These are phyloP conservation scores for Dicyrtoma fusca DNA, from an alignment of 2,888 invertebrate species.

Conservation along the genomic window DNA sequence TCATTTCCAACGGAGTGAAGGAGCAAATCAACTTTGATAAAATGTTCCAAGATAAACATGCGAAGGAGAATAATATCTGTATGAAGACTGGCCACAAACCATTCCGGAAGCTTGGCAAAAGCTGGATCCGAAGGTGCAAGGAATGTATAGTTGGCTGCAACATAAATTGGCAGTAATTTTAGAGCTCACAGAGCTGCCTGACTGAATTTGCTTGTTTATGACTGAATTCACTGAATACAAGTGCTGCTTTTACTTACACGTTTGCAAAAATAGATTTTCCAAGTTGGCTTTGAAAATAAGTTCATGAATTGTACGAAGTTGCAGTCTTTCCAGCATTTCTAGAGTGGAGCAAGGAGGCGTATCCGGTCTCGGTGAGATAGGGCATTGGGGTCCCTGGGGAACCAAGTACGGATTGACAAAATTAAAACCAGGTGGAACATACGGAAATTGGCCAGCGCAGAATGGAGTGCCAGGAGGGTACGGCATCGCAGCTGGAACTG, in stretches of 20 bases:
- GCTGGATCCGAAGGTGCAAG: constrained; percentile 54
- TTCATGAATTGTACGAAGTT: constrained; percentile 44
- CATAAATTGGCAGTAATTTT: constrained; percentile 5
- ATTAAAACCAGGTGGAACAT: constrained; percentile 50
- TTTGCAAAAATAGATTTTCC: constrained; percentile 43
- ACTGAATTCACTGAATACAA: neutral
- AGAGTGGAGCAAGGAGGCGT: constrained; percentile 45
- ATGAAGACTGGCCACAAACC: constrained; percentile 50
- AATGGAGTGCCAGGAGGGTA: neutral
- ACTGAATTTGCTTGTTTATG: no score
- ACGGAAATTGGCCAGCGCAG: constrained; percentile 26
- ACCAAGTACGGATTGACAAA: constrained; percentile 32
- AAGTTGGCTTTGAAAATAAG: constrained; percentile 47
- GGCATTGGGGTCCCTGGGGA: constrained; percentile 16
- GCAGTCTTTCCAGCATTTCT: constrained; percentile 47
- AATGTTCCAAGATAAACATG: constrained; percentile 53
- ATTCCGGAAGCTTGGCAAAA: constrained; percentile 49
- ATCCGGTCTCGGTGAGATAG: neutral
- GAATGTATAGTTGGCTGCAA: constrained; percentile 53
- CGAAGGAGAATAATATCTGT: constrained; percentile 48
- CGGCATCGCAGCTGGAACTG: constrained; percentile 19
- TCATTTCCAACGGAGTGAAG: constrained; percentile 47
- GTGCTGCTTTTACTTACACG: constrained; percentile 39
- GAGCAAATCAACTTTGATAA: constrained; percentile 50
- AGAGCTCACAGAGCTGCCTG: no score